Evolutionary conservation across 2,888 invertebrate species (phyloP), one percentile per base, ranked within the genome.

Genomic region (Artemia sinica): DNA sequence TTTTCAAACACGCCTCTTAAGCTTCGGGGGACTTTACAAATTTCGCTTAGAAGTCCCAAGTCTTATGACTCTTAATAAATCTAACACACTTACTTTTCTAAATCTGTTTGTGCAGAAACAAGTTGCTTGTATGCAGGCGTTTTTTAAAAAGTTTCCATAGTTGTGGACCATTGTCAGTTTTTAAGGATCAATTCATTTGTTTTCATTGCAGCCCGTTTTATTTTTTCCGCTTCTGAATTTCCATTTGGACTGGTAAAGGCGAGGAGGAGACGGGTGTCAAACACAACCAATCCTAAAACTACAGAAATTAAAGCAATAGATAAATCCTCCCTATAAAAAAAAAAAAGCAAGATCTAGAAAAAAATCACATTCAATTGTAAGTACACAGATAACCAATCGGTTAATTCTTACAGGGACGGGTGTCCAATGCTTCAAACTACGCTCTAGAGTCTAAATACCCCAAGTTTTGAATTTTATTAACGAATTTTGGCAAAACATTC

Each of bases 251-350:
- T 74, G 1, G 76, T 74, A 0, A 84, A 81, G 74, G 91, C 87
- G 74, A 86, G 84, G 74, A 86, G 84, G 73, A 91, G 81, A 69
- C 84, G 81, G 71, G 83, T 81, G 74, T 87, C 86, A 73, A 91
- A 86, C 0, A 86, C 85, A 48, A 88, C 81, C 66, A 83, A 76
- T 70, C 87, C 87, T 49, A 86, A 87, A 71, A 90, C 90, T 91
- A 52, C 65, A 12, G 8, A 48, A 28, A 14, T n/a, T 65, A 13
- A 50, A 67, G 67, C 10, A 67, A 14, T 63, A 66, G 49, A 69
- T 63, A 71, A 71, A 69, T 18, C n/a, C 12, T 69, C 41, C 67
- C 10, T 49, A 69, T 49, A 50, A 11, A 13, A 48, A 50, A 11
- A 13, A 48, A 66, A 51, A 50, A 68, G 49, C 52, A 52, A 66